phyloP scores from a whole-genome alignment of 2,113 vertebrate species.

The Hydrochoerus hydrochaeris region DNA sequence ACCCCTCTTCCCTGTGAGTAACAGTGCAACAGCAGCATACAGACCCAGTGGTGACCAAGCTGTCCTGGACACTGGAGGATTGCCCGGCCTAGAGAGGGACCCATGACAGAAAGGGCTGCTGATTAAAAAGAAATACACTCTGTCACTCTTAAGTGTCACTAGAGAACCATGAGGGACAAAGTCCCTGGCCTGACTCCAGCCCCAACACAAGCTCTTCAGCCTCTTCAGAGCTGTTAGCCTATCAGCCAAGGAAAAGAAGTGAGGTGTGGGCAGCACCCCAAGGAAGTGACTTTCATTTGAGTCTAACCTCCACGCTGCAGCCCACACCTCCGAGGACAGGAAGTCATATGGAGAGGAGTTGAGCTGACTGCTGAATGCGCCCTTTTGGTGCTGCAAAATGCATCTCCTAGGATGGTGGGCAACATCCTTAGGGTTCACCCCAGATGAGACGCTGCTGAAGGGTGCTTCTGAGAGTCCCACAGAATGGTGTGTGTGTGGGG shows the following conservation, averaged over 20 bases:
- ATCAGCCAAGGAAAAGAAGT: not conserved
- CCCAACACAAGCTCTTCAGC: not conserved
- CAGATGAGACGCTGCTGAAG: not conserved
- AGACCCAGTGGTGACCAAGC: not conserved
- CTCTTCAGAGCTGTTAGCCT: not conserved
- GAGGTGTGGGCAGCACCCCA: not conserved
- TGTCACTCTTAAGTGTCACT: not conserved
- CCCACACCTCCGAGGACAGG: constrained; percentile 4
- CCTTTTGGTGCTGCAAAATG: not conserved
- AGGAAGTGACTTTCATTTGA: constrained; percentile 37
- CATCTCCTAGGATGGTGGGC: not conserved
- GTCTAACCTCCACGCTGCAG: not conserved
- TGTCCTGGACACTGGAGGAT: not conserved
- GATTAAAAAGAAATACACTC: not conserved
- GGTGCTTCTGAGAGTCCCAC: not conserved
- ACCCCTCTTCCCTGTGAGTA: not conserved
- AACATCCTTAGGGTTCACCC: not conserved
- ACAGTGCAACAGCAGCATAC: not conserved
- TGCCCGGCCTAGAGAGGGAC: not conserved
- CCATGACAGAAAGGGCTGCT: not conserved
- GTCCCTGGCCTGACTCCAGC: not conserved
- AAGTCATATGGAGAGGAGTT: not conserved
- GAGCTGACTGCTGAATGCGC: not conserved
- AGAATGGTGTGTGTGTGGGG: not conserved
- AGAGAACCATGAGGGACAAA: not conserved